These are phyloP conservation scores for Drosophila pandora DNA, from an alignment of 1,140 invertebrate genomes.

Conservation along the genomic window DNA sequence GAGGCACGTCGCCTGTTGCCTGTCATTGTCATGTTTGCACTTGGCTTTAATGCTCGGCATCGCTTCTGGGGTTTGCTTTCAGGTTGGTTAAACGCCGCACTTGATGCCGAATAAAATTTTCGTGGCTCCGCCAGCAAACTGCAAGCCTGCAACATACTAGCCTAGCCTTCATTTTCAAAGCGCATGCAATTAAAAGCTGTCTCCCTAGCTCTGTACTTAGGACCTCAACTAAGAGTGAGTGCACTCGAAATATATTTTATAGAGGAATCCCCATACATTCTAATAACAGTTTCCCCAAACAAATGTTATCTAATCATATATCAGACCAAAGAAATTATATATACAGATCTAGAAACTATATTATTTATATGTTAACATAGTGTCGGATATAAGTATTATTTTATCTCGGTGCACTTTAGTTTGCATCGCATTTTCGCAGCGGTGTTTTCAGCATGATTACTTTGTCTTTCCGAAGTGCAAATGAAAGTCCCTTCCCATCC, in stretches of 20 bases:
- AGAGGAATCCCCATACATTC: background rate
- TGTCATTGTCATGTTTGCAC: conserved; percentile 61
- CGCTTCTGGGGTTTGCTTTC: conserved; percentile 21
- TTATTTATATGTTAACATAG: too few species aligned
- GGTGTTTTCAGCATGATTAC: conserved; percentile 61
- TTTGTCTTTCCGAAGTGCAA: conserved; percentile 54
- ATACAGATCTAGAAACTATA: too few species aligned
- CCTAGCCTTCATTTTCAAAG: conserved; percentile 31
- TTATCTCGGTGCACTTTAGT: conserved; percentile 11
- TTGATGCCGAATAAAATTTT: conserved; percentile 41
- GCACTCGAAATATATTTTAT: conserved; percentile 4
- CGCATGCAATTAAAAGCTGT: conserved; percentile 53
- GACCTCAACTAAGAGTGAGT: background rate
- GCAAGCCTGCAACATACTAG: conserved; percentile 12
- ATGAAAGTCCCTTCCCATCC: conserved; percentile 32
- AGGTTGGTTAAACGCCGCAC: conserved; percentile 18
- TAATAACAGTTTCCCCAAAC: too few species aligned
- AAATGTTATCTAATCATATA: too few species aligned
- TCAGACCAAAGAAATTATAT: too few species aligned
- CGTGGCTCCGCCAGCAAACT: conserved; percentile 9
- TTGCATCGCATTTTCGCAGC: conserved; percentile 38
- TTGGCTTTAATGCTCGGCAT: conserved; percentile 54
- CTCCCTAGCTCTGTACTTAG: conserved; percentile 8
- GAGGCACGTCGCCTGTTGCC: conserved; percentile 38
- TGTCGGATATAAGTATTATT: too few species aligned